phyloP scores from a whole-genome alignment of 2,113 vertebrate species.

The Phrynosoma blainvillii region DNA sequence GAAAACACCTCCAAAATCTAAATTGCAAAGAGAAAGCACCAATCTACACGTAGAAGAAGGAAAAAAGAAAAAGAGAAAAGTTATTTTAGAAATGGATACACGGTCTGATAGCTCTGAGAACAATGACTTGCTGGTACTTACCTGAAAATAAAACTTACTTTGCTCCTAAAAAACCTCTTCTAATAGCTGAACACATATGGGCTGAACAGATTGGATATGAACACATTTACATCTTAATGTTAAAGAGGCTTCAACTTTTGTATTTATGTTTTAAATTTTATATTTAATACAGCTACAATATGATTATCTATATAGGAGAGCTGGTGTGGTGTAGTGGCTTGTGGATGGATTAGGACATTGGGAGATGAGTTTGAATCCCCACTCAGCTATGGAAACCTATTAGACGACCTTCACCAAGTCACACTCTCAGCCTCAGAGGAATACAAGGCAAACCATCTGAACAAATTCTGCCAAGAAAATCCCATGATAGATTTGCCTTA shows the following conservation, averaged over 20 bases:
- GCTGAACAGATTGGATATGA: not conserved
- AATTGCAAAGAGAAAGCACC: slow-evolving; percentile 61
- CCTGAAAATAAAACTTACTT: slow-evolving; percentile 13
- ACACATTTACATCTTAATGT: not conserved
- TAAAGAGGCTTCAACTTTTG: not conserved
- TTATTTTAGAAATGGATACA: slow-evolving; percentile 80
- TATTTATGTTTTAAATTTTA: not conserved
- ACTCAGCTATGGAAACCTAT: too few species aligned
- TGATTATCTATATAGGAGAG: too few species aligned
- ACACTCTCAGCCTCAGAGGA: too few species aligned
- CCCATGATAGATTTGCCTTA: too few species aligned
- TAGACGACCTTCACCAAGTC: too few species aligned
- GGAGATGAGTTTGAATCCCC: too few species aligned
- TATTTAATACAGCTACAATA: not conserved
- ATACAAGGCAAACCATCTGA: too few species aligned
- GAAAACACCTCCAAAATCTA: slow-evolving; percentile 82
- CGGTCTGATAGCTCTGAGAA: slow-evolving; percentile 90
- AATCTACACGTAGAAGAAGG: slow-evolving; percentile 52
- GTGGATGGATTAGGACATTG: too few species aligned
- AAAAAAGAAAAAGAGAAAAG: slow-evolving; percentile 78
- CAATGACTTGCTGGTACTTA: slow-evolving; percentile 86
- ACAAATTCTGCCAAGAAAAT: too few species aligned
- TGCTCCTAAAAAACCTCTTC: not conserved
- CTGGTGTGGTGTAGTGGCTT: too few species aligned
- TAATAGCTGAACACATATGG: not conserved